Base-by-base conservation (phyloP, 2,113 vertebrate genomes). In the Lophius piscatorius region DNA sequence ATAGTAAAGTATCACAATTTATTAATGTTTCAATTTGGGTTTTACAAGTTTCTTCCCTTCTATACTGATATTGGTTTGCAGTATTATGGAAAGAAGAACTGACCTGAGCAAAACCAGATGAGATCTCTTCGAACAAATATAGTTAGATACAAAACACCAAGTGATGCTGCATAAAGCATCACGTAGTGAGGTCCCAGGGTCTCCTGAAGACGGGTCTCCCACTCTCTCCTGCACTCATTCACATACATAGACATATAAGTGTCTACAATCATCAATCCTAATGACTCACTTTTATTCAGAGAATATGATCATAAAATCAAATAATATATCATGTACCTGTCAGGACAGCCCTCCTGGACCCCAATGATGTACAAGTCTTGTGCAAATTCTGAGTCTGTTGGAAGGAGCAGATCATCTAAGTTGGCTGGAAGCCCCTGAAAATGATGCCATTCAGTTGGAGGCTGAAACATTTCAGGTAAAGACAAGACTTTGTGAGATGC, bases 61-160 rank as follows among this genome's bases (percentile, higher is more conserved):
- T n/a, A n/a, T n/a, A n/a, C n/a, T 28, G 26, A 8, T 28, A 28
- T 28, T 5, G 6, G 10, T 6, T 33, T 33, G 6, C 31, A 33
- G 10, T 33, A 33, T 8, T 11, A 33, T 8, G 6, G 31, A 14
- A 4, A 14, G 9, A 35, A 4, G 24, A 22, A 70, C 84, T 58
- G 47, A 98, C 97, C 96, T 66, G 97, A 99, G 87, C 96, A 99
- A 90, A 98, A 99, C 97, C 97, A 99, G 87, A 99, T 96, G 63
- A 99, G 96, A 84, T 99, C 97, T 64, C 97, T 89, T 49, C 97
- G 91, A 52, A 97, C 89, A 71, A 99, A 96, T 6, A 98, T 78
- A 0, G 92, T 93, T 74, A 98, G 87, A 84, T 96, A 94, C 4
- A 99, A 92, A 51, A 98, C 96, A 0, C 97, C 97, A 0, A 98